Base-by-base conservation (phyloP, 2,888 invertebrate genomes). In the Drosophila falleni region DNA sequence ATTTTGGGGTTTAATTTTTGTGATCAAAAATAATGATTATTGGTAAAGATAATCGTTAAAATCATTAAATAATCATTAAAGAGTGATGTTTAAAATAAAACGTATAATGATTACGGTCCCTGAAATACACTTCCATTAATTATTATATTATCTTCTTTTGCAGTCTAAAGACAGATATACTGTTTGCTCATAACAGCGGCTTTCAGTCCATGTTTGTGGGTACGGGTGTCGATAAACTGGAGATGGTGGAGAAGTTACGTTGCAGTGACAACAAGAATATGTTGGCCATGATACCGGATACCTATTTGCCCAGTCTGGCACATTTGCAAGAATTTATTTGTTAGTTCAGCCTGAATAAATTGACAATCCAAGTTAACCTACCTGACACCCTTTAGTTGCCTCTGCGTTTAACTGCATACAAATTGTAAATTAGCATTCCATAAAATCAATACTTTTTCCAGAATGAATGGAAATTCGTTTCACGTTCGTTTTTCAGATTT, bases 121-220 rank as follows among this genome's bases (percentile, higher is more conserved):
- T n/a, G n/a, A n/a, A n/a, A n/a, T 49, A 23, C 9, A 29, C 2
- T 33, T 16, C 26, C 23, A 23, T 23, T 0, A 16, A 31, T 31
- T 19, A 8, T 31, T 23, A 13, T 4, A 41, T 13, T 4, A 19
- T 8, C 11, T 10, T 8, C 11, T 10, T 1, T 8, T 15, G 6
- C 50, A 85, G 88, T 0, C 59, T 88, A 1, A 23, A 58, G 2
- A 73, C 86, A 9, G 86, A 86, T 15, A 81, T 88, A 0, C 31
- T 67, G 2, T 80, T 87, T 35, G 76, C 86, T 0, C 37, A 73
- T 13, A 81, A 86, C 29, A 75, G 63, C 15, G 86, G 86, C 1
- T 83, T 80, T 2, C 88, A 87, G 10, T 81, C 86, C 0, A 15
- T 87, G 5, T 37, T 88, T 6, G 88, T 87, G 13, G 80, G 74